Base-by-base conservation (phyloP, 2,888 invertebrate genomes). In the Malacosoma neustria region DNA sequence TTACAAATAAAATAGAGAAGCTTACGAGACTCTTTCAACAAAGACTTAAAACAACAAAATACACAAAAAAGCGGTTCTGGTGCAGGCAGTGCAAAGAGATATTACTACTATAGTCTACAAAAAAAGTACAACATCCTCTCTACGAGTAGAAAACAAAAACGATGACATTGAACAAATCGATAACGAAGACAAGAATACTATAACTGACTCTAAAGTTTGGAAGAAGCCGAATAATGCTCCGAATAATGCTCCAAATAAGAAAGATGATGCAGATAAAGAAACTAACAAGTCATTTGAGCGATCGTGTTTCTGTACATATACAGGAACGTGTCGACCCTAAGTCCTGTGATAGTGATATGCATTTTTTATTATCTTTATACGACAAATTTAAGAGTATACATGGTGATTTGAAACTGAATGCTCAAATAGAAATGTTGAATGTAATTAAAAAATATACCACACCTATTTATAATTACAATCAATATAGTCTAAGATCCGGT, bases 321-420 rank as follows among this genome's bases (percentile, higher is more conserved):
- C 45, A 42, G 45, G 45, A 45, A 48, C 46, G 46, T 39, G 42
- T 45, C 43, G 44, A 44, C 46, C 44, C 44, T 40, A 46, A 46
- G 41, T 42, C 43, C 43, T 45, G 46, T 43, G 45, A 44, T 39
- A 43, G 46, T 43, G 46, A 44, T 47, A 43, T 41, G 43, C 43
- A 47, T 47, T 49, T 43, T 45, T 50, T 48, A 39, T 46, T 48
- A 46, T 50, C 46, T 50, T 48, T 48, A 43, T 43, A 44, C 39
- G 43, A 43, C 37, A 43, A 36, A 41, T 43, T 43, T 43, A 41
- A 40, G 3, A 45, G 34, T 36, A 49, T 49, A 40, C 42, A 39
- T 37, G 43, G 41, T 47, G 47, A 47, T 45, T 45, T 35, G 45
- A 46, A 47, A 47, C 41, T 46, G 41, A 48, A 48, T 43, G 42